A percentile compares a stretch with the other conserved stretches of the same genome.
These are phyloP conservation scores for Corticium candelabrum DNA, from an alignment of 37 sponge, comb jelly and placozoan species.

Conservation along the genomic window DNA sequence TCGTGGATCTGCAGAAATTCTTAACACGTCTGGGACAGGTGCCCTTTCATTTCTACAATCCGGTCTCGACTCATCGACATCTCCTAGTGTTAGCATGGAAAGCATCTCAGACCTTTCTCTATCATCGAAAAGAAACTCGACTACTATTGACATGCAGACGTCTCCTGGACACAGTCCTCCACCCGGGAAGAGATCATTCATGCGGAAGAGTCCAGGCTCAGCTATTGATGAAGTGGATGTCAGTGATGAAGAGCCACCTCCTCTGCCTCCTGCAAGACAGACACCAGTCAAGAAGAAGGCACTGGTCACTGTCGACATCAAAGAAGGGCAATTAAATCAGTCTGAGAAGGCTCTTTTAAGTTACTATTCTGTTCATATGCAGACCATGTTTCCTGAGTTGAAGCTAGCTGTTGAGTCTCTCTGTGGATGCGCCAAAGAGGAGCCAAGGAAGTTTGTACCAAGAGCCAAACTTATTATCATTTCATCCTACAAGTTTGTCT, in stretches of 20 bases:
- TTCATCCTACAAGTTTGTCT: constrained; percentile 71
- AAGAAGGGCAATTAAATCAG: not conserved
- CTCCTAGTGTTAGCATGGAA: not conserved
- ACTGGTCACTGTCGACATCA: not conserved
- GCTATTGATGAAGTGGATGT: not conserved
- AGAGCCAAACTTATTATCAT: constrained; percentile 51
- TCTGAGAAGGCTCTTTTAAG: constrained; percentile 19
- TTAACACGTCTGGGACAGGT: not conserved
- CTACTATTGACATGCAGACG: too few relatives aligned
- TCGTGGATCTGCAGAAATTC: not conserved
- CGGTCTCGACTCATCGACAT: constrained; percentile 2
- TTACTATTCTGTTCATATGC: constrained; percentile 49
- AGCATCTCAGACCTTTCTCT: not conserved
- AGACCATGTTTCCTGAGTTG: constrained; percentile 46
- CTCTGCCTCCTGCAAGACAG: not conserved
- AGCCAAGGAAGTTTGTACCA: constrained; percentile 56
- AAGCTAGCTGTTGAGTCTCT: constrained; percentile 34
- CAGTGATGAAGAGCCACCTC: not conserved
- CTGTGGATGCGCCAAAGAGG: constrained; percentile 14
- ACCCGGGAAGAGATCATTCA: not conserved
- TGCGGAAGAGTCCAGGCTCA: not conserved
- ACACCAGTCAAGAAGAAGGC: not conserved
- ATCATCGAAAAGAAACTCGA: not conserved
- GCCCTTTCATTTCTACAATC: not conserved
- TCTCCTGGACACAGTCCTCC: too few relatives aligned